phyloP scores from a whole-genome alignment of 2,797 vertebrate species.

The Margarornis squamiger region DNA sequence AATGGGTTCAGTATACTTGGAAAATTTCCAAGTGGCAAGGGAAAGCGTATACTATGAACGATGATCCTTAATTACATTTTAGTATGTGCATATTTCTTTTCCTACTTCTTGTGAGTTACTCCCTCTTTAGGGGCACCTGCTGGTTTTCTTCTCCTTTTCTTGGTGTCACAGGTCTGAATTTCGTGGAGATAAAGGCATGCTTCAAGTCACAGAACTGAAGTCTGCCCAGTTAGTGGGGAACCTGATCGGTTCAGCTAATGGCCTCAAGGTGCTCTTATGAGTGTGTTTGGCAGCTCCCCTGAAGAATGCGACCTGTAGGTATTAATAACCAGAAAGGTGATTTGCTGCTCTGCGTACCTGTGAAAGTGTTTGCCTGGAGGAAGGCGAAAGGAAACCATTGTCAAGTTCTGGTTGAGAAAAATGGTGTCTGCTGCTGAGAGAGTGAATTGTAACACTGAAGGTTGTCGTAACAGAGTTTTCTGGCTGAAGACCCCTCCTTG shows the following conservation, averaged over 20 bases:
- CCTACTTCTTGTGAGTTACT: not conserved
- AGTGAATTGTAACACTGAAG: fast-evolving
- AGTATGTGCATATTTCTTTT: not conserved
- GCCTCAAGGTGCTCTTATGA: not conserved
- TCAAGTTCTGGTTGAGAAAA: not conserved
- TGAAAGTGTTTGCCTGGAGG: not conserved
- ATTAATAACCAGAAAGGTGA: not conserved
- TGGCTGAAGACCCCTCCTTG: not conserved
- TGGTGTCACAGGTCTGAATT: not conserved
- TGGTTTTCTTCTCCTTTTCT: not conserved
- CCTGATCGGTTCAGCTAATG: constrained; percentile 14
- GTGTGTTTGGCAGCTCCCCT: not conserved
- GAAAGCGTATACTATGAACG: fast-evolving
- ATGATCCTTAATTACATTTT: not conserved
- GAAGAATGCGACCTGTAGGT: not conserved
- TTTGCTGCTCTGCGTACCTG: not conserved
- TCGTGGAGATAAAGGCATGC: not conserved
- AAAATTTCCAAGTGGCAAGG: not conserved
- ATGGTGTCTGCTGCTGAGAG: not conserved
- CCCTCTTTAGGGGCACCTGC: not conserved
- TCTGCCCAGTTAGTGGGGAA: not conserved
- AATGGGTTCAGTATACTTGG: not conserved
- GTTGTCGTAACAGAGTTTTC: not conserved
- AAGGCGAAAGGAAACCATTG: not conserved
- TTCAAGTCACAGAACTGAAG: not conserved